Evolutionary conservation across 2,888 invertebrate species (phyloP), one percentile per base, ranked within the genome.

Genomic region (Therioaphis trifolii): DNA sequence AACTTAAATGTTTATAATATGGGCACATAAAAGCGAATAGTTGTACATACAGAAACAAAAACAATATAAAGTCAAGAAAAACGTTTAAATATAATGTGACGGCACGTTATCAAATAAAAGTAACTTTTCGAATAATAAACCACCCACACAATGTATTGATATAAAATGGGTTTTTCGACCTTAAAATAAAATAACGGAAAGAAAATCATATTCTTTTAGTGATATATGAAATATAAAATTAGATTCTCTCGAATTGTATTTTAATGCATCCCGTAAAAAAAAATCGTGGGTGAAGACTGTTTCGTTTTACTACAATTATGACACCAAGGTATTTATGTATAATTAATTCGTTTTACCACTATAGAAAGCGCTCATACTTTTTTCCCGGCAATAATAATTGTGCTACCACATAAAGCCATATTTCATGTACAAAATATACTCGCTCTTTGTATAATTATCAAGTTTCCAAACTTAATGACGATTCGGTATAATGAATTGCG

Each of bases 111-210:
- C 21, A 43, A 58, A 63, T 82, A 82, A 75, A 82, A 55, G 43
- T 29, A 29, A 24, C 35, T 82, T 66, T 61, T 76, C 46, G 43
- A 82, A 82, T 63, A 74, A 75, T 35, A 29, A 82, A 63, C n/a
- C 9, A 15, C 21, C 72, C 12, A 24, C 63, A 27, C 24, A 12
- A 46, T 63, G 63, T 77, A 77, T 68, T 52, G 52, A 52, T 7
- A 12, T 40, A 52, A 78, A 55, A 52, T 52, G 35, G 7, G 4
- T 35, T 52, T 40, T 68, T 40, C 18, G 24, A 14, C 9, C n/a
- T 4, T 3, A 15, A 27, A 75, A 61, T 61, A 27, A n/a, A 76
- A 58, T 4, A 15, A 15, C 4, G 21, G 21, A 3, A 35, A 35
- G 18, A 24, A 43, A 18, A 63, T 66, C 15, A 9, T 49, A 29